Base-by-base conservation (phyloP, 2,888 invertebrate genomes). In the Tanypteryx hageni region DNA sequence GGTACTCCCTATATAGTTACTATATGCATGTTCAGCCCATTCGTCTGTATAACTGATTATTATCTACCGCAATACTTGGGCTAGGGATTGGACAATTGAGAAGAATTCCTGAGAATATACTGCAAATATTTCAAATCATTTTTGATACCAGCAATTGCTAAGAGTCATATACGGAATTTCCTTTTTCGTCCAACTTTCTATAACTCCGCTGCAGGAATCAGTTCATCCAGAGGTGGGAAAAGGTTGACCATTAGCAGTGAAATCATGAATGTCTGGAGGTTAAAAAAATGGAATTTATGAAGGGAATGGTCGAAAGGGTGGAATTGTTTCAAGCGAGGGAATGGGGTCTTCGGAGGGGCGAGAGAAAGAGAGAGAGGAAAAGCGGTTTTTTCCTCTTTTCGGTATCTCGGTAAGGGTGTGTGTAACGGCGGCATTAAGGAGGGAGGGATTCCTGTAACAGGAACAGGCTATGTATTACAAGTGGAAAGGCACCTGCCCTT, bases 401-500 rank as follows among this genome's bases (percentile, higher is more conserved):
- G 64, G 64, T 64, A 64, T 64, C 68, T 22, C 22, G 56, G 83
- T 10, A 44, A 56, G 83, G 83, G 83, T 83, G 83, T 83, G 83
- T 56, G 57, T 83, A 83, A 83, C 83, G 83, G 83, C 56, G 83
- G 83, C 83, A 18, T 83, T 83, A 83, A 18, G 83, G 8, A 56
- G 44, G 57, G n/a, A 83, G 57, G 83, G 83, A 83, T 83, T 57
- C 83, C n/a, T 57, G 83, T 83, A 83, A 83, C 83, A 83, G 83
- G 57, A 83, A 56, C 83, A 16, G 83, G 83, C 83, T 83, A 83
- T 83, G 83, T 83, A 83, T 83, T 83, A 83, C 83, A 83, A 83
- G 83, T 57, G 56, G 59, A 86, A 31, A 86, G 86, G 61, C 86
- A 86, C 86, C 86, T 86, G 86, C 86, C 61, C 86, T 61, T 27